A percentile compares a stretch with the other conserved stretches of the same genome.
Evolutionary conservation across 2,797 vertebrate genomes (phyloP).

Genomic region (Anas flavirostris): DNA sequence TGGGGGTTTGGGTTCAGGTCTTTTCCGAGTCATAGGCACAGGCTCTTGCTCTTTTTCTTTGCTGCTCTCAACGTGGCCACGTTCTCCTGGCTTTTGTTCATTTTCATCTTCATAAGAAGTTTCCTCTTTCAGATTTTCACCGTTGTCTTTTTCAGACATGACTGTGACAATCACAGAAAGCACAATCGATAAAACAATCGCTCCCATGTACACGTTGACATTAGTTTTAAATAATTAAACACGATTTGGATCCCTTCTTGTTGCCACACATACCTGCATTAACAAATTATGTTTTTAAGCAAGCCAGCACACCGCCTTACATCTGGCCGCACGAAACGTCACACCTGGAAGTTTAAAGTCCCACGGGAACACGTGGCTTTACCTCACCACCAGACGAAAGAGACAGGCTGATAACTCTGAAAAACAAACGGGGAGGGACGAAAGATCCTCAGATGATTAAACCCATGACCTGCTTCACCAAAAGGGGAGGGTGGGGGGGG

Average conservation of each 20-base stretch:
- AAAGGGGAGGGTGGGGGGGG: rapidly evolving
- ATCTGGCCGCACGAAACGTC: not conserved
- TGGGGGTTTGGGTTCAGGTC: slow-evolving; percentile 82
- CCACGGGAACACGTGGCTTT: not conserved
- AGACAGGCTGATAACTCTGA: not conserved
- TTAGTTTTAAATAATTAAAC: not conserved
- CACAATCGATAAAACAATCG: not conserved
- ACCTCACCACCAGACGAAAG: not conserved
- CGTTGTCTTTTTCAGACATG: slow-evolving; percentile 86
- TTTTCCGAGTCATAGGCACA: slow-evolving; percentile 85
- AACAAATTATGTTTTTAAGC: not conserved
- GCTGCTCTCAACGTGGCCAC: not conserved
- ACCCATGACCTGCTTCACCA: not conserved
- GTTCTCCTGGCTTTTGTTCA: slow-evolving; percentile 11
- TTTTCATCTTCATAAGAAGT: not conserved
- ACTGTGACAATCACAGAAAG: slow-evolving; percentile 72
- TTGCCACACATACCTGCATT: not conserved
- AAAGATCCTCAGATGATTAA: not conserved
- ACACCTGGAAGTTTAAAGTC: slow-evolving; percentile 42
- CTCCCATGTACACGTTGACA: not conserved
- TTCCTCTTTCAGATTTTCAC: slow-evolving; percentile 29
- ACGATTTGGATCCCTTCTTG: not conserved
- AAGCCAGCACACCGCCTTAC: not conserved
- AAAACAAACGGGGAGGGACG: not conserved
- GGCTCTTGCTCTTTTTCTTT: slow-evolving; percentile 66